Evolutionary conservation across 2,888 invertebrate genomes (phyloP).

Genomic region (Cosmopolites sordidus): DNA sequence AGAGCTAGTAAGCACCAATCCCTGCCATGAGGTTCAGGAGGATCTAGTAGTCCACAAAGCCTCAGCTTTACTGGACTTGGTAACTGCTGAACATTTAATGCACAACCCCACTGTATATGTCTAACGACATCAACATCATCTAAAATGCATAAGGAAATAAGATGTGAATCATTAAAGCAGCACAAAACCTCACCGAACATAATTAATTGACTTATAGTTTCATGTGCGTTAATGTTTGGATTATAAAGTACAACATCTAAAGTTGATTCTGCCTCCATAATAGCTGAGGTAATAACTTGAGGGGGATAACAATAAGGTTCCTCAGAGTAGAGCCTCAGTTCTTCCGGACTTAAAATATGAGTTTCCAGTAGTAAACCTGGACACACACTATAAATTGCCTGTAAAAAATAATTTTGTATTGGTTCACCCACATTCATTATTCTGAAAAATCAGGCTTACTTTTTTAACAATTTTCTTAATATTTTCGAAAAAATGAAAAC

Average conservation of each 20-base stretch:
- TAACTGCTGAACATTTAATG: slow-evolving; percentile 57
- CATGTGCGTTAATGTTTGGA: slow-evolving; percentile 50
- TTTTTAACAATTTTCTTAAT: slow-evolving; percentile 60
- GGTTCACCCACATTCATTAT: no score
- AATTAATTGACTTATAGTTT: slow-evolving; percentile 55
- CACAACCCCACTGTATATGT: slow-evolving; percentile 52
- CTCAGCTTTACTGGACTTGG: slow-evolving; percentile 57
- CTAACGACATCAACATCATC: slow-evolving; percentile 42
- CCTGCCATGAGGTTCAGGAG: slow-evolving; percentile 66
- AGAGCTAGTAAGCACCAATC: slow-evolving; percentile 76
- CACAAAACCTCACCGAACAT: slow-evolving; percentile 50
- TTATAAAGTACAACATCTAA: slow-evolving; percentile 48
- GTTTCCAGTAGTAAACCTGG: slow-evolving; percentile 65
- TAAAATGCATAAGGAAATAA: slow-evolving; percentile 21
- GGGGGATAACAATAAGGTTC: slow-evolving; percentile 47
- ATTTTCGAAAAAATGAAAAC: slow-evolving; percentile 66
- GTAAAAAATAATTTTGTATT: slow-evolving; percentile 34
- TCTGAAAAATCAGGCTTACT: slow-evolving; percentile 42
- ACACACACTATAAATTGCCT: slow-evolving; percentile 60
- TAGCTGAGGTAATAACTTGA: slow-evolving; percentile 44
- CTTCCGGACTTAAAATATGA: slow-evolving; percentile 60
- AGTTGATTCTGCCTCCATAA: slow-evolving; percentile 47
- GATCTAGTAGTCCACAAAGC: slow-evolving; percentile 66
- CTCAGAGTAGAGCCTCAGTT: slow-evolving; percentile 49
- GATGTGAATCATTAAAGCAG: no score